These are phyloP conservation scores for Helleia helle DNA, from an alignment of 2,888 invertebrate species.

Conservation along the genomic window DNA sequence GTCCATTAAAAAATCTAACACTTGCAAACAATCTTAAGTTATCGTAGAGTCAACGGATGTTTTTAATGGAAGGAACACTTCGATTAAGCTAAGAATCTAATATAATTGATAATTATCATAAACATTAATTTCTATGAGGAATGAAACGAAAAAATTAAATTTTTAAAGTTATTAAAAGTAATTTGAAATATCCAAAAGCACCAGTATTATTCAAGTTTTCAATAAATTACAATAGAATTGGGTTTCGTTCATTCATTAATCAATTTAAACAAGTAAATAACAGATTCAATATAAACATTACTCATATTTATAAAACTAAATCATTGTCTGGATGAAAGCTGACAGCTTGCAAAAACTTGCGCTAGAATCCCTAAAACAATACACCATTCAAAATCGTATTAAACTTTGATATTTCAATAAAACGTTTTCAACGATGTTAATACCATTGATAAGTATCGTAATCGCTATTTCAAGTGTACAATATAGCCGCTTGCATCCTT, in stretches of 20 bases:
- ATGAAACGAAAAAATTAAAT: slow-evolving; percentile 69
- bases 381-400: too few species aligned
- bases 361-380: too few species aligned
- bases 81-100: slow-evolving; percentile 52
- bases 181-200: slow-evolving; percentile 66
- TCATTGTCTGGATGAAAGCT: slow-evolving; percentile 20
- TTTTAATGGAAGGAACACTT: slow-evolving; percentile 58
- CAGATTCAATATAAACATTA: slow-evolving; percentile 16
- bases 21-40: slow-evolving; percentile 11
- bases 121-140: slow-evolving; percentile 67
- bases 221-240: slow-evolving; percentile 16
- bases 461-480: background rate
- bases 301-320: slow-evolving; percentile 15
- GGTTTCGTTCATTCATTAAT: slow-evolving; percentile 15
- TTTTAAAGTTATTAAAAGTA: slow-evolving; percentile 35
- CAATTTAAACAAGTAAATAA: slow-evolving; percentile 13
- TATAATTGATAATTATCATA: slow-evolving; percentile 44
- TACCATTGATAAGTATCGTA: too few species aligned
- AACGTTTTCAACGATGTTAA: too few species aligned
- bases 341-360: slow-evolving; percentile 12
- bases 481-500: background rate
- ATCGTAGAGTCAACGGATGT: slow-evolving; percentile 17
- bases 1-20: slow-evolving; percentile 38
- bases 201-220: slow-evolving; percentile 47
- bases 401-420: too few species aligned